Evolutionary conservation across 1,140 invertebrate species (phyloP).

Genomic region (Ganaspis sp.): DNA sequence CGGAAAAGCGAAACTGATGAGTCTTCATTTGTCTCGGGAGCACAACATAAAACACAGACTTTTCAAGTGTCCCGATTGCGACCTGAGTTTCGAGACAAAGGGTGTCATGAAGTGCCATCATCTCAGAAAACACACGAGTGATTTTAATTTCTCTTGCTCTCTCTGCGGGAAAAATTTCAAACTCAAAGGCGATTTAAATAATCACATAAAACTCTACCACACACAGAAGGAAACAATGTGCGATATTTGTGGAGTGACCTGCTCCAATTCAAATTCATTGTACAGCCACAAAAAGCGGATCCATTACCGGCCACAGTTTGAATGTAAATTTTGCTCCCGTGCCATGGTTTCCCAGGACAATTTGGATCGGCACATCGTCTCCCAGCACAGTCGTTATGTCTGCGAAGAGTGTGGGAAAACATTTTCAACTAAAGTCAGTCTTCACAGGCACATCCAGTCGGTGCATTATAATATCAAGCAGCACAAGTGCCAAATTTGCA

Average conservation of each 20-base stretch:
- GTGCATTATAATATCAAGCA: conserved; percentile 17
- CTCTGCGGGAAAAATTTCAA: conserved; percentile 69
- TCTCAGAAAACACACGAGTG: conserved; percentile 55
- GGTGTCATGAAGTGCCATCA: conserved; percentile 39
- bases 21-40: neutral
- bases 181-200: conserved; percentile 64
- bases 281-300: conserved; percentile 64
- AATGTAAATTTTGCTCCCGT: conserved; percentile 65
- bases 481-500: conserved; percentile 71
- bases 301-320: conserved; percentile 62
- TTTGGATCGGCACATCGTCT: conserved; percentile 76
- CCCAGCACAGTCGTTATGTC: conserved; percentile 77
- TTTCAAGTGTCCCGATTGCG: conserved; percentile 40
- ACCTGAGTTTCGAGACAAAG: conserved; percentile 36
- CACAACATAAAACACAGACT: conserved; percentile 51
- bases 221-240: conserved; percentile 44
- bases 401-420: conserved; percentile 75
- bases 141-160: conserved; percentile 62
- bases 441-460: conserved; percentile 79
- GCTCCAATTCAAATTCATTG: conserved; percentile 70
- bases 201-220: conserved; percentile 45
- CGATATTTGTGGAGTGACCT: conserved; percentile 73
- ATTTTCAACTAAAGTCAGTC: conserved; percentile 78
- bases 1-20: neutral
- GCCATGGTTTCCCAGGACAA: conserved; percentile 75